These are phyloP conservation scores for Sipha flava DNA, from an alignment of 1,140 invertebrate species.

Conservation along the genomic window DNA sequence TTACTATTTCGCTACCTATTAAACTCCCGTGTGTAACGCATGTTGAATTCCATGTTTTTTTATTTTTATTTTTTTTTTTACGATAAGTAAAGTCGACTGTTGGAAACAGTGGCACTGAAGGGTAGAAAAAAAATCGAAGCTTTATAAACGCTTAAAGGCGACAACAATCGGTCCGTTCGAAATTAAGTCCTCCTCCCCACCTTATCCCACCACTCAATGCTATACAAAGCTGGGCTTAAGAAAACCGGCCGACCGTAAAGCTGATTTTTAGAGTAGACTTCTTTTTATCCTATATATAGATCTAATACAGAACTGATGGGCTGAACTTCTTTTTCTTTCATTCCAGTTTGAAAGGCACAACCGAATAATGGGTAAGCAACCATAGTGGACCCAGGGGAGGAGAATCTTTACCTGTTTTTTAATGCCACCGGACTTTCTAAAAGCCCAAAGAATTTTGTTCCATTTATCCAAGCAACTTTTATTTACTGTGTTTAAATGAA, in stretches of 20 bases:
- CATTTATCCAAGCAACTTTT: neutral
- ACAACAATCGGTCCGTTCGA: constrained; percentile 31
- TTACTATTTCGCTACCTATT: neutral
- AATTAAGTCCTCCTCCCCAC: constrained; percentile 14
- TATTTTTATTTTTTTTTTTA: neutral
- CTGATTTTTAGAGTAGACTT: constrained; percentile 32
- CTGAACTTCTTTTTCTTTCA: constrained; percentile 17
- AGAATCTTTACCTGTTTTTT: constrained; percentile 23
- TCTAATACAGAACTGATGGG: constrained; percentile 21
- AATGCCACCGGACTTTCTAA: constrained; percentile 6
- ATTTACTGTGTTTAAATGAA: neutral
- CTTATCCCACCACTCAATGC: neutral
- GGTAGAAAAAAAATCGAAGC: constrained; percentile 13
- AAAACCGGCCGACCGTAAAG: constrained; percentile 28
- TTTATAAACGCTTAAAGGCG: constrained; percentile 32
- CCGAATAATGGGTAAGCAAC: neutral
- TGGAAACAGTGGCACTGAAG: neutral
- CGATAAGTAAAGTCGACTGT: constrained; percentile 24
- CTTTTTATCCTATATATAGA: constrained; percentile 18
- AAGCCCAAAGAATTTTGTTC: neutral
- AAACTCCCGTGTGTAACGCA: neutral
- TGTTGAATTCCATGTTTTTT: neutral
- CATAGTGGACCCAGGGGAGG: neutral
- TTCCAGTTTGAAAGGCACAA: constrained; percentile 10
- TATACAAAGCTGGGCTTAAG: constrained; percentile 20